Evolutionary conservation across 1,140 invertebrate genomes (phyloP).

Genomic region (Ostrea edulis): DNA sequence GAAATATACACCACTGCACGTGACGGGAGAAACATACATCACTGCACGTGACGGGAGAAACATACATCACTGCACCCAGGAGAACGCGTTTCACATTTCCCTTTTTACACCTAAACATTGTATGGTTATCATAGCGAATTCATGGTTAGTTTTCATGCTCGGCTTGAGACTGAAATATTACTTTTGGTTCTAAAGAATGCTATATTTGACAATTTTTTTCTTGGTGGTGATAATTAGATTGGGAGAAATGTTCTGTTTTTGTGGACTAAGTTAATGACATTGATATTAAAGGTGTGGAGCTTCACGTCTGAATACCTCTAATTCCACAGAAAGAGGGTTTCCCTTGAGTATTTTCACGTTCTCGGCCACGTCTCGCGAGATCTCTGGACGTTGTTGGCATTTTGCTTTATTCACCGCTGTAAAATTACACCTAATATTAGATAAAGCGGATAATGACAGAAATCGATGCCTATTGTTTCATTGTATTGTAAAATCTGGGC

Average conservation of each 20-base stretch:
- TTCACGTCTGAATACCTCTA: slow-evolving; percentile 14
- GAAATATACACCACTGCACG: no score
- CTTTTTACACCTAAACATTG: neutral
- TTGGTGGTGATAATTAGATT: neutral
- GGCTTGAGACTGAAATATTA: neutral
- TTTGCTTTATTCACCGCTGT: slow-evolving; percentile 33
- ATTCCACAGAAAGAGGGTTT: neutral
- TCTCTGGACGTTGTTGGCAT: slow-evolving; percentile 29
- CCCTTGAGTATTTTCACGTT: slow-evolving; percentile 6
- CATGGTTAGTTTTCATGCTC: neutral
- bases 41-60: neutral
- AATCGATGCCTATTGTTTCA: slow-evolving; percentile 28
- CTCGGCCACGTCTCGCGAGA: slow-evolving; percentile 15
- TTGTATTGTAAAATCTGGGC: slow-evolving; percentile 9
- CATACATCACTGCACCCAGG: neutral
- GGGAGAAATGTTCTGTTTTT: neutral
- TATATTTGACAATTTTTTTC: neutral
- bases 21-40: no score
- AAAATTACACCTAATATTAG: slow-evolving; percentile 38
- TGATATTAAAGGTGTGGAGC: neutral
- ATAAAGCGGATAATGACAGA: slow-evolving; percentile 25
- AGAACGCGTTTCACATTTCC: neutral
- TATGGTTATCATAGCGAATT: neutral
- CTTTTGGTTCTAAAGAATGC: neutral
- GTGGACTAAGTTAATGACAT: slow-evolving; percentile 21